These are phyloP conservation scores for Orycteropus afer DNA, from an alignment of 2,113 vertebrate species.

Conservation along the genomic window DNA sequence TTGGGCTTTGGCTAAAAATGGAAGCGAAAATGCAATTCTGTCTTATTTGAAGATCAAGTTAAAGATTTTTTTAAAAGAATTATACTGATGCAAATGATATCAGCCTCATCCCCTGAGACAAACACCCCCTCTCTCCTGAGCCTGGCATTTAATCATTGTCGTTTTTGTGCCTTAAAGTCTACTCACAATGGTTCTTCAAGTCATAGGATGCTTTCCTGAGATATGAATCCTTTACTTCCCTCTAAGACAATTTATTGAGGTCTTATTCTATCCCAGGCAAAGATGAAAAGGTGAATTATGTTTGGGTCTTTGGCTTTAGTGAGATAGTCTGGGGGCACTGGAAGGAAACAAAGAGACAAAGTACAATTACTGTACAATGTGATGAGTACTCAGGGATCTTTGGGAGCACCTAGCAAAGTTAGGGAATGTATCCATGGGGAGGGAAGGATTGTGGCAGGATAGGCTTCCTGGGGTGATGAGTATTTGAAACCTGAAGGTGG, in stretches of 20 bases:
- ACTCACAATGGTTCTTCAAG: background rate
- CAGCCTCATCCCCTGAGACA: background rate
- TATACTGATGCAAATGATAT: background rate
- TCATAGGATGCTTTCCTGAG: background rate
- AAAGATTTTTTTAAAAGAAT: background rate
- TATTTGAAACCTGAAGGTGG: background rate
- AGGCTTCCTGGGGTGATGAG: background rate
- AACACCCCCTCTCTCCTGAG: background rate
- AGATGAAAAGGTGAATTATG: background rate
- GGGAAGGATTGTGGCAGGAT: background rate
- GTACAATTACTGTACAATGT: background rate
- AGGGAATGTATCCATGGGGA: background rate
- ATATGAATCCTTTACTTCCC: background rate
- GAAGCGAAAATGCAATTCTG: background rate
- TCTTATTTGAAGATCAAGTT: background rate
- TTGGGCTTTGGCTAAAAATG: background rate
- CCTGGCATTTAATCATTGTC: background rate
- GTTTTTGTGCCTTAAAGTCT: background rate
- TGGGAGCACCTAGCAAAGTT: background rate
- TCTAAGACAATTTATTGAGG: background rate
- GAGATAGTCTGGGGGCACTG: background rate
- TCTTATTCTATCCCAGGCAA: background rate
- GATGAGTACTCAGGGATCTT: background rate
- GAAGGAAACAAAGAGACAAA: background rate
- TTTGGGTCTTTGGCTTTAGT: background rate